Evolutionary conservation across 1,140 invertebrate genomes (phyloP).

Genomic region (Philopotamus ludificatus): DNA sequence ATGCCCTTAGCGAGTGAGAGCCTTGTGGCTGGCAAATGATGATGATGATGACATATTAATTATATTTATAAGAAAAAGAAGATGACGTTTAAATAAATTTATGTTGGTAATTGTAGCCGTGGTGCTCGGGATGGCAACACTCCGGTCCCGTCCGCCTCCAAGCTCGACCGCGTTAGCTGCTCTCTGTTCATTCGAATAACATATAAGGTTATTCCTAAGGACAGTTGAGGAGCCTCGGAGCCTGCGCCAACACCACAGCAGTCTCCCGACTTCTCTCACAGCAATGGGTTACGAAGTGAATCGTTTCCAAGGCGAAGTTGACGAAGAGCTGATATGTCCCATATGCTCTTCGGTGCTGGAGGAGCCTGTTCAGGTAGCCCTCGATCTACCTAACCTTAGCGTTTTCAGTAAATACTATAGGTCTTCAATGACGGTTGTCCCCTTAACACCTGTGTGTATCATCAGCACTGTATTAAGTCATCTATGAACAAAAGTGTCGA

Average conservation of each 20-base stretch:
- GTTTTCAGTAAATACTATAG: not conserved
- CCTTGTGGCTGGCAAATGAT: too few relatives aligned
- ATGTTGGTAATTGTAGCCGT: too few relatives aligned
- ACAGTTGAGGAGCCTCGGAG: too few relatives aligned
- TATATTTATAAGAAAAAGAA: too few relatives aligned
- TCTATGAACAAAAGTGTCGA: not conserved
- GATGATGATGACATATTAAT: too few relatives aligned
- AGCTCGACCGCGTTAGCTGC: too few relatives aligned
- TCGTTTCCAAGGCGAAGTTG: constrained; percentile 86
- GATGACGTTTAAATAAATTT: too few relatives aligned
- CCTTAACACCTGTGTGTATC: not conserved
- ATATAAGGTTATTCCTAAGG: too few relatives aligned
- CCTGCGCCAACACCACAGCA: not conserved
- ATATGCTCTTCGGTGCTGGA: constrained; percentile 90
- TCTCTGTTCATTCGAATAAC: too few relatives aligned
- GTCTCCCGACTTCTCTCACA: not conserved
- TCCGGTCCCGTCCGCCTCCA: too few relatives aligned
- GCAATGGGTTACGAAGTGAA: constrained; percentile 85
- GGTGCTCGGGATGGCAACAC: too few relatives aligned
- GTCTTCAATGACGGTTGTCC: not conserved
- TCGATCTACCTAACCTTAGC: constrained; percentile 1
- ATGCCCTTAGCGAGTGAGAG: too few relatives aligned
- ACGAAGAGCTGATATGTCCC: constrained; percentile 88
- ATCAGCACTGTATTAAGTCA: not conserved
- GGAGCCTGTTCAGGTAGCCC: constrained; percentile 79